A percentile compares a stretch with the other conserved stretches of the same genome.
These are phyloP conservation scores for Argya squamiceps DNA, from an alignment of 2,797 vertebrate species.

Conservation along the genomic window DNA sequence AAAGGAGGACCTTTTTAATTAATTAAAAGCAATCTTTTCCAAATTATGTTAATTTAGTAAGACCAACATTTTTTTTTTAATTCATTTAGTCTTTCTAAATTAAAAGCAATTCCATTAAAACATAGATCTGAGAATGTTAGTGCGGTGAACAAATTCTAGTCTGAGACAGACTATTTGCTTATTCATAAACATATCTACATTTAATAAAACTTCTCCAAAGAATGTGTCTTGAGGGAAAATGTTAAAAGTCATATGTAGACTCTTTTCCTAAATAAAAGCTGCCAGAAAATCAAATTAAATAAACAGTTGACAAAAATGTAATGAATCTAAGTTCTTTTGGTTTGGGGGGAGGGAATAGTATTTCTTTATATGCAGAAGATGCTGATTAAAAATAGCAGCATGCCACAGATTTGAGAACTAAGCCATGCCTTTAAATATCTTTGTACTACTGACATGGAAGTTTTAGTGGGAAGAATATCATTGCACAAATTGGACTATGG, in stretches of 20 bases:
- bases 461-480: neutral
- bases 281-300: neutral
- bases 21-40: neutral
- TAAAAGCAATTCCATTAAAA: neutral
- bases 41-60: neutral
- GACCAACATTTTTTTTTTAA: accelerated
- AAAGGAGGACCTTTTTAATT: neutral
- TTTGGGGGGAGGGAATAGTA: accelerated
- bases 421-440: neutral
- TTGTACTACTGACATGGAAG: neutral
- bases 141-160: neutral
- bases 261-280: neutral
- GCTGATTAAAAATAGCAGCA: neutral
- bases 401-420: neutral
- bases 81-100: neutral
- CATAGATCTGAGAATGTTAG: neutral
- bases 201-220: neutral
- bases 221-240: neutral
- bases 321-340: neutral
- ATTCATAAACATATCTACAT: neutral
- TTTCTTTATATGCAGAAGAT: neutral
- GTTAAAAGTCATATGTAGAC: neutral
- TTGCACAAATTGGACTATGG: neutral
- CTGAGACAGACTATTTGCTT: neutral
- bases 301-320: neutral